A percentile compares a stretch with the other conserved stretches of the same genome.
These are phyloP conservation scores for Pelusios castaneus DNA, from an alignment of 2,113 vertebrate species.

Conservation along the genomic window DNA sequence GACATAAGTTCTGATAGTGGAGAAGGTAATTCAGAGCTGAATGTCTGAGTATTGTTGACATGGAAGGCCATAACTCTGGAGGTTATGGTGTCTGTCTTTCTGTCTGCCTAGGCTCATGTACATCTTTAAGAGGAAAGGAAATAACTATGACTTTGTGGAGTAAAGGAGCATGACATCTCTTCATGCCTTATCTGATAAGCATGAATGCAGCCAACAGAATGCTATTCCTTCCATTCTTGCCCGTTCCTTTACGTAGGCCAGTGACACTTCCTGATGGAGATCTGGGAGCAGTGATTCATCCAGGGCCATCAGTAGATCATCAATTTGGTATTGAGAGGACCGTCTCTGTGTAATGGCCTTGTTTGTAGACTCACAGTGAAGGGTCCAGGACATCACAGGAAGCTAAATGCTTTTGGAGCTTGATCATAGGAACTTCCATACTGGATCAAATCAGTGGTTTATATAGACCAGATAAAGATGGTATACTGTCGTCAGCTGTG, in stretches of 20 bases:
- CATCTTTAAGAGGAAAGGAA: background rate
- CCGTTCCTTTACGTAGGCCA: background rate
- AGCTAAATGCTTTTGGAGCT: background rate
- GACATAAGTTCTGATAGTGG: too few species aligned
- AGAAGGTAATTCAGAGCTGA: too few species aligned
- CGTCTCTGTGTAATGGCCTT: background rate
- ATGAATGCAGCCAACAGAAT: background rate
- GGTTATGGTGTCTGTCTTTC: background rate
- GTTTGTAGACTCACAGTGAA: too few species aligned
- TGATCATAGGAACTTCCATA: background rate
- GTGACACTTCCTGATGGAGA: background rate
- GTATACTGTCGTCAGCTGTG: background rate
- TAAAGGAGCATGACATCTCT: background rate
- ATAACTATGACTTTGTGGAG: background rate
- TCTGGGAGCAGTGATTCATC: background rate
- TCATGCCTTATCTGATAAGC: too few species aligned
- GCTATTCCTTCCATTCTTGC: background rate
- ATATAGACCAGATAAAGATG: background rate
- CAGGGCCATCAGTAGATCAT: background rate
- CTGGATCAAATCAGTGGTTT: background rate
- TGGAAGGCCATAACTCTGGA: background rate
- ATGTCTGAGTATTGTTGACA: background rate
- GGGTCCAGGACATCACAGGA: background rate
- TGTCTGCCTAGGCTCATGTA: background rate
- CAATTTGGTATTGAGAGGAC: too few species aligned